Evolutionary conservation across 37 sponge, comb jelly and placozoan species (phyloP).

Genomic region (Theonella swinhoei): DNA sequence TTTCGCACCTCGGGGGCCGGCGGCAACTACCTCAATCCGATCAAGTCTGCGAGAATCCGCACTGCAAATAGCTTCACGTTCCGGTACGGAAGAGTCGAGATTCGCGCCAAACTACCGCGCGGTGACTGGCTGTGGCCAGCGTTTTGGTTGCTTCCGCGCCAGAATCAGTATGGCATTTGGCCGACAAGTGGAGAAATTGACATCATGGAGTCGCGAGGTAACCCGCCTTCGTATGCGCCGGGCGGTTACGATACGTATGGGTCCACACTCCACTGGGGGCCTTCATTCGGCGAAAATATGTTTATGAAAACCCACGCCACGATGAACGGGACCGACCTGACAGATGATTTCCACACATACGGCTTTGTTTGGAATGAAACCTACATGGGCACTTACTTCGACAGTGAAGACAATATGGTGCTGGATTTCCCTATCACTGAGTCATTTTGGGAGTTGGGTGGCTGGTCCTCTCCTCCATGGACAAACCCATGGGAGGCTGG

Average conservation of each 20-base stretch:
- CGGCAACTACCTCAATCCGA: conserved; percentile 79
- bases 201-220: conserved; percentile 86
- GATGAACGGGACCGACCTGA: conserved; percentile 40
- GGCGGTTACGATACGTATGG: conserved; percentile 76
- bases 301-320: conserved; percentile 36
- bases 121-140: conserved; percentile 91
- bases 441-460: conserved; percentile 76
- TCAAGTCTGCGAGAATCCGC: conserved; percentile 67
- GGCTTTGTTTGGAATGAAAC: conserved; percentile 87
- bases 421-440: conserved; percentile 58
- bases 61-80: conserved; percentile 73
- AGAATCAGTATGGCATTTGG: conserved; percentile 79
- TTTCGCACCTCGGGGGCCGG: conserved; percentile 54
- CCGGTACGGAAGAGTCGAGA: conserved; percentile 73
- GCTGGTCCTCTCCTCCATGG: conserved; percentile 51
- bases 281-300: conserved; percentile 25
- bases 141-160: conserved; percentile 74
- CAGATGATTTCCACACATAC: conserved; percentile 72
- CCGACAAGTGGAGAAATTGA: conserved; percentile 90
- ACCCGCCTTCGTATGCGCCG: conserved; percentile 60
- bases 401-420: conserved; percentile 48
- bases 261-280: conserved; percentile 80
- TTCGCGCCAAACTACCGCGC: conserved; percentile 69
- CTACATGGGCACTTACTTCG: conserved; percentile 86
- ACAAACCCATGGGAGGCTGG: conserved; percentile 69